Percentiles rank a stretch among this genome's conserved stretches.
Conservation (phyloP, 2,113 vertebrate species). For the Chinchilla lanigera region DNA sequence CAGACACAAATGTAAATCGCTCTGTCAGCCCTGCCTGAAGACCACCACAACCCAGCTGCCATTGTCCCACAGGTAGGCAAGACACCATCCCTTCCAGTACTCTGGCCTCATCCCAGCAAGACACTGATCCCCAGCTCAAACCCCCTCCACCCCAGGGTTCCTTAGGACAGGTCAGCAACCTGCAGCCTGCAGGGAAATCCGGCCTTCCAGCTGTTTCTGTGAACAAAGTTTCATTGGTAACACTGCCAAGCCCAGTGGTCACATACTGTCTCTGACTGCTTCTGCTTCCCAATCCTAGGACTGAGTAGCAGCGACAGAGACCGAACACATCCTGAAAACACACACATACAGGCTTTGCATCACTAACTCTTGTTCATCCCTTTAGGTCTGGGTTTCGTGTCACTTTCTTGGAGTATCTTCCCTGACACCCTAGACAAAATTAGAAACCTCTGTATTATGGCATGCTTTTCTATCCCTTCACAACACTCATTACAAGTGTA, state of each 20-base stretch:
- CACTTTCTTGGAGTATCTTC: not conserved
- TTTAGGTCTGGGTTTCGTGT: not conserved
- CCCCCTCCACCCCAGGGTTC: not conserved
- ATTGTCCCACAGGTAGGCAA: too few species aligned
- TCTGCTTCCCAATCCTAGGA: not conserved
- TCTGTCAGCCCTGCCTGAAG: not conserved
- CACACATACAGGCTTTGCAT: not conserved
- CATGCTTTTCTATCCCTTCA: not conserved
- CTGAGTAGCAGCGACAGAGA: not conserved
- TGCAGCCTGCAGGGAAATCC: not conserved
- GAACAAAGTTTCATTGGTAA: constrained; percentile 42
- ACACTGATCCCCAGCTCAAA: not conserved
- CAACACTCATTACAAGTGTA: not conserved
- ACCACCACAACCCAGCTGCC: not conserved
- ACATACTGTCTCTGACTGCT: not conserved
- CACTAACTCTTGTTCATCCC: not conserved
- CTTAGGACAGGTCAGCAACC: not conserved
- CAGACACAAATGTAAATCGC: not conserved
- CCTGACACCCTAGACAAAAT: not conserved
- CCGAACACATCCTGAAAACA: not conserved
- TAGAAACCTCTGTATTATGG: too few species aligned
- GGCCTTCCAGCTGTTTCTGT: not conserved
- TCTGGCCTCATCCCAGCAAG: not conserved
- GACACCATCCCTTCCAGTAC: not conserved
- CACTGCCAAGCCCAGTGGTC: not conserved